A percentile compares a stretch with the other conserved stretches of the same genome.
Conservation (phyloP, 2,113 vertebrate species). For the Sinocyclocheilus rhinocerous region DNA sequence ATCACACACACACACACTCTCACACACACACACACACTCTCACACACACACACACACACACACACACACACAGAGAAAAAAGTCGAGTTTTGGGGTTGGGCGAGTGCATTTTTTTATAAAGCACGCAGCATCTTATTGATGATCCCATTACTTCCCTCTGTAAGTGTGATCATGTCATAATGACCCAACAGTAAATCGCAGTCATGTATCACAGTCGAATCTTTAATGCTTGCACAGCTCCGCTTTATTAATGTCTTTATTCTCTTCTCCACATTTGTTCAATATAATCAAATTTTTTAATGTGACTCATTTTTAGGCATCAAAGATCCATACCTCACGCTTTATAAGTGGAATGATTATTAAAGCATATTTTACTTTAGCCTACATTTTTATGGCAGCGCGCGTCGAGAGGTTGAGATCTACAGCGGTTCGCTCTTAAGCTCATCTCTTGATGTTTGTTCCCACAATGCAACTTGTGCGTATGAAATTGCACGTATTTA, state of each 20-base stretch:
- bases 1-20: not conserved
- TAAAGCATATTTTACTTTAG: constrained; percentile 20
- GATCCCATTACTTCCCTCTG: constrained; percentile 42
- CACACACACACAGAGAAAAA: not conserved
- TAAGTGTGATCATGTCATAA: constrained; percentile 55
- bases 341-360: constrained; percentile 16
- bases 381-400: not conserved
- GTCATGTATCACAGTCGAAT: constrained; percentile 42
- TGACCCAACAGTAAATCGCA: constrained; percentile 52
- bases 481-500: not conserved
- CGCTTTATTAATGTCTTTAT: constrained; percentile 39
- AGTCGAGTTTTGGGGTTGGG: constrained; percentile 1
- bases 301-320: not conserved
- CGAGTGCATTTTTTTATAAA: constrained; percentile 29
- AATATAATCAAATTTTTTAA: constrained; percentile 26
- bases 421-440: not conserved
- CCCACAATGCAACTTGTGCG: not conserved
- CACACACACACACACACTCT: too few relatives aligned
- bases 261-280: constrained; percentile 21
- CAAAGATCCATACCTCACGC: not conserved
- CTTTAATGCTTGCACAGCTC: not conserved
- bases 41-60: too few relatives aligned
- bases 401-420: not conserved
- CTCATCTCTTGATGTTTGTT: constrained; percentile 15
- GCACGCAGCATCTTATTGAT: constrained; percentile 46